Base-by-base conservation (phyloP, 2,797 vertebrate species). In the Anableps anableps region DNA sequence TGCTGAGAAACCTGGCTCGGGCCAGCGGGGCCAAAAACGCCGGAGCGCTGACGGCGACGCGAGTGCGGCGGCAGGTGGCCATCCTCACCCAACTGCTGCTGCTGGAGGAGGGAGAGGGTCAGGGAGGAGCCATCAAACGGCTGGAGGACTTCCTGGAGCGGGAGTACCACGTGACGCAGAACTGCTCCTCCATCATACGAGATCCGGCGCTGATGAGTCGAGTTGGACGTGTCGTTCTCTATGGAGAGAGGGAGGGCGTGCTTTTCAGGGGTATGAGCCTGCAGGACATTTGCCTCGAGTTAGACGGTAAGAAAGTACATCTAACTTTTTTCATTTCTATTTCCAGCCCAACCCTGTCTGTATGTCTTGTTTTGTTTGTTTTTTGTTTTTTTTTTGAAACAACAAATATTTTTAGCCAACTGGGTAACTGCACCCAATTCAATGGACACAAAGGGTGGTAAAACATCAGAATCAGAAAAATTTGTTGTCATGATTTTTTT, bases 261-360 rank as follows among this genome's bases (percentile, higher is more conserved):
- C 92, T 96, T 38, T 96, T 96, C 91, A 88, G 94, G 60, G 96
- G 96, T 5, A 96, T 96, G 96, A 96, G 95, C 80, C 88, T 96
- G 75, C 95, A 96, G 87, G 95, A 96, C 91, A 96, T 96, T 92
- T 96, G 96, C 80, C 94, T 96, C 0, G 96, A 96, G 88, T 82
- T 96, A 77, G 96, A 96, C 0, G 96, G 96, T 96, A 87, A 91
- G 90, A 3, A 72, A 13, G 45, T 9, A 8, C 6, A 48, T 73
- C 17, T 47, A 16, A 4, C 0, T 0, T 8, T 26, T 38, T 64
- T 58, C 13, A 16, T 26, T 45, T 45, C 23, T 29, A 26, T 74
- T 74, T 31, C 4, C 47, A 23, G 16, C 31, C 48, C 29, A 41
- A 23, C 21, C 8, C 0, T 23, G 13, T 14, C 0, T 26, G 5